Base-by-base conservation (phyloP, 2,888 invertebrate species). In the Cheilosia variabilis region DNA sequence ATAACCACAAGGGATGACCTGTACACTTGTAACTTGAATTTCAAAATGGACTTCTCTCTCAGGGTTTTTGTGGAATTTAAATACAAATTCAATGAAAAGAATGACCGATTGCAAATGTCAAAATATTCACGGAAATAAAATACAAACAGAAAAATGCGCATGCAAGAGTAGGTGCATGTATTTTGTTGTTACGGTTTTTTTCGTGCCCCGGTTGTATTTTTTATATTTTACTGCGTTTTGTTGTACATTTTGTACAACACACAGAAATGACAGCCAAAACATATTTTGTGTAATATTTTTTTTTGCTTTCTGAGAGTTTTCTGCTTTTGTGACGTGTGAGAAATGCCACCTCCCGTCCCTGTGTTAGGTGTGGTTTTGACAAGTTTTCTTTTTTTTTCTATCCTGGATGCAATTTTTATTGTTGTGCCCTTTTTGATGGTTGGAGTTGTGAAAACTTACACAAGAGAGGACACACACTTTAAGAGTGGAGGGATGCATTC, bases 51-150 rank as follows among this genome's bases (percentile, higher is more conserved):
- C 9, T 27, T 27, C n/a, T 7, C 17, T 47, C 17, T 9, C 17
- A 6, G 9, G 45, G 6, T n/a, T 17, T 17, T 47, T n/a, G 7
- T 45, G n/a, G 3, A 9, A 17, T n/a, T 9, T 5, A 0, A n/a
- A 47, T 17, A 47, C 17, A 47, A 45, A 17, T 47, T 6, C 45
- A 4, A n/a, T 47, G 45, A 47, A 17, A 47, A 47, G 17, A 17
- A 17, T 47, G 45, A 47, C 7, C 17, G 45, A 47, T 47, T 47
- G n/a, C 17, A 47, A 47, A 47, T 47, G 45, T 47, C 45, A 47
- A 47, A 47, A 47, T 47, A 47, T 17, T 3, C 7, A 5, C 45
- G 9, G 45, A 45, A n/a, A 47, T n/a, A 17, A 47, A n/a, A 47
- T n/a, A 9, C 17, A n/a, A 9, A 47, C 45, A 17, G 45, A 17